Percentiles rank a stretch among this genome's conserved stretches.
Evolutionary conservation across 2,888 invertebrate genomes (phyloP).

Genomic region (Pristionchus entomophagus): DNA sequence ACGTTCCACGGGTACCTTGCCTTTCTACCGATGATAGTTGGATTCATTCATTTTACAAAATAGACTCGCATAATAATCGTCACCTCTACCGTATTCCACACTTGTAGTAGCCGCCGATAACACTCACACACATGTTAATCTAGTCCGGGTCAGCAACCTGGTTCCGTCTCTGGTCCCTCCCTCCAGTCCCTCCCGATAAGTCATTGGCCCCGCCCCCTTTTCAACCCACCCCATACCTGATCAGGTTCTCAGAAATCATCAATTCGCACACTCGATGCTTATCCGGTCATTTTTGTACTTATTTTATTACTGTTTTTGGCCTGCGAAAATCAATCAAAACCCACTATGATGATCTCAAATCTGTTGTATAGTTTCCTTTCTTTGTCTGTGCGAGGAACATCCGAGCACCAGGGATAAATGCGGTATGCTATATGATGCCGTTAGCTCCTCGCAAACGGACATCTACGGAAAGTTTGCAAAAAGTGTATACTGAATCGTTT

Average conservation of each 20-base stretch:
- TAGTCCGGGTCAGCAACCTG: conserved; percentile 10
- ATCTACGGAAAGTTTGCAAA: no score
- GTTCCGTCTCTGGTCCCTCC: conserved; percentile 28
- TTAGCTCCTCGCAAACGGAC: no score
- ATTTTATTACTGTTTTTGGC: conserved; percentile 17
- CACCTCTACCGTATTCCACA: neutral
- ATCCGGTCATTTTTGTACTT: neutral
- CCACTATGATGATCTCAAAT: conserved; percentile 19
- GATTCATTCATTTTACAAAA: neutral
- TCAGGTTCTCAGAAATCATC: neutral
- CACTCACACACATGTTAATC: neutral
- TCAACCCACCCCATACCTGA: neutral
- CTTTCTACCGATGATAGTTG: conserved; percentile 32
- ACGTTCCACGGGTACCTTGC: conserved; percentile 20
- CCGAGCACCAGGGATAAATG: neutral
- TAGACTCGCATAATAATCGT: neutral
- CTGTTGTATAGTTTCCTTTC: neutral
- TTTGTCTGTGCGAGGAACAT: neutral
- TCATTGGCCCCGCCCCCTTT: neutral
- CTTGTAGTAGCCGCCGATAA: neutral
- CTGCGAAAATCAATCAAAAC: conserved; percentile 26
- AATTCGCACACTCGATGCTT: neutral
- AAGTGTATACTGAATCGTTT: no score
- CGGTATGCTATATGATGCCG: neutral
- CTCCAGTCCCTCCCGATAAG: neutral